Base-by-base conservation (phyloP, 1,140 invertebrate species). In the Drosophila repletoides region DNA sequence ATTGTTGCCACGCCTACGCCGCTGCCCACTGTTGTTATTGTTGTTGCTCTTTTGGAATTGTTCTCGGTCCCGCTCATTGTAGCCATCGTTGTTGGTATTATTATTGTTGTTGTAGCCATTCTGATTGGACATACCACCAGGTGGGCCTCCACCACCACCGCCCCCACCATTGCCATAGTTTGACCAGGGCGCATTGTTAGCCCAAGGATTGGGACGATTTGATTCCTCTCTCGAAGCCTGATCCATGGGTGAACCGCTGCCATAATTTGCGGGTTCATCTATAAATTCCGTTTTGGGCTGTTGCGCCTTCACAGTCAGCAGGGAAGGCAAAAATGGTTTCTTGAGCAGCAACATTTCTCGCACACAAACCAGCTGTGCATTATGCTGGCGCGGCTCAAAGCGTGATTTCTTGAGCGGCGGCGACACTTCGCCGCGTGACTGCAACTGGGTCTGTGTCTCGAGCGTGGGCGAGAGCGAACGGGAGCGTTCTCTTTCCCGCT, bases 401-500 rank as follows among this genome's bases (percentile, higher is more conserved):
- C 89, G 83, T 0, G 86, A 84, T 33, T 89, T 89, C 29, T 90
- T 90, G 1, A 73, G 43, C 0, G 84, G 86, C 6, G 84, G 84
- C 1, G 74, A 76, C 2, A 63, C 63, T 4, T 81, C 88, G 4
- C 72, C 61, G 1, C 80, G 66, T 12, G 36, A 51, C 38, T 29
- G 55, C 5, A 38, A 12, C n/a, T n/a, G n/a, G n/a, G n/a, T n/a
- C n/a, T n/a, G n/a, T 3, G 15, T n/a, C 24, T 89, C 89, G n/a
- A 76, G 45, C 48, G 63, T 88, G 69, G 77, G 90, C 77, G 53
- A 92, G 76, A 73, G 90, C 67, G 89, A 95, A 6, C 83, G 52
- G 0, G 76, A 91, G n/a, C 80, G 75, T 3, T 83, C 77, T 6
- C 93, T 51, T 33, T 65, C 61, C 3, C 93, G 90, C 59, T 94